These are phyloP conservation scores for Caenorhabditis inopinata DNA, from an alignment of 1,140 invertebrate species.

Conservation along the genomic window DNA sequence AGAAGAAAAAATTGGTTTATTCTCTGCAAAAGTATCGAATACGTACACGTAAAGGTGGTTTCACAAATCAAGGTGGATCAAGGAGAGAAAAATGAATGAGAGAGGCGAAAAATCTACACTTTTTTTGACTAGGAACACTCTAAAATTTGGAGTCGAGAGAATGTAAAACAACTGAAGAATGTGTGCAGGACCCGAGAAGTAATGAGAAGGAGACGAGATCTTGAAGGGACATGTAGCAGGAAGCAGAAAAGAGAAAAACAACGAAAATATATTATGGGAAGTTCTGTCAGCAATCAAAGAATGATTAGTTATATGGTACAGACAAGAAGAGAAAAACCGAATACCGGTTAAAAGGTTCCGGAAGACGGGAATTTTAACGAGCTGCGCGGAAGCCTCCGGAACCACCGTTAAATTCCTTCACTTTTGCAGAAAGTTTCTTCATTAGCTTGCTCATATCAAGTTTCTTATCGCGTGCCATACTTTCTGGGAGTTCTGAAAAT, in stretches of 20 bases:
- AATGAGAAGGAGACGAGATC: not conserved
- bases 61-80: not conserved
- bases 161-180: not conserved
- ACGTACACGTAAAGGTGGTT: not conserved
- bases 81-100: not conserved
- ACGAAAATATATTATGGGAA: not conserved
- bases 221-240: not conserved
- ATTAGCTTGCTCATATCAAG: conserved; percentile 42
- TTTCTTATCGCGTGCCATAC: not conserved
- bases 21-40: not conserved
- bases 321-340: conserved; percentile 27
- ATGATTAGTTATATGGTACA: conserved; percentile 2
- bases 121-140: not conserved
- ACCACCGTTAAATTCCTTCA: conserved; percentile 55
- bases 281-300: too few relatives aligned
- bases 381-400: conserved; percentile 32
- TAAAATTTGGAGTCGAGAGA: not conserved
- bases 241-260: not conserved
- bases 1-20: not conserved
- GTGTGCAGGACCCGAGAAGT: not conserved
- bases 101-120: not conserved
- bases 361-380: not conserved
- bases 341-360: not conserved
- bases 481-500: not conserved
- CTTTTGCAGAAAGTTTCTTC: conserved; percentile 55